Base-by-base conservation (phyloP, 2,888 invertebrate genomes). In the Celastrina argiolus region DNA sequence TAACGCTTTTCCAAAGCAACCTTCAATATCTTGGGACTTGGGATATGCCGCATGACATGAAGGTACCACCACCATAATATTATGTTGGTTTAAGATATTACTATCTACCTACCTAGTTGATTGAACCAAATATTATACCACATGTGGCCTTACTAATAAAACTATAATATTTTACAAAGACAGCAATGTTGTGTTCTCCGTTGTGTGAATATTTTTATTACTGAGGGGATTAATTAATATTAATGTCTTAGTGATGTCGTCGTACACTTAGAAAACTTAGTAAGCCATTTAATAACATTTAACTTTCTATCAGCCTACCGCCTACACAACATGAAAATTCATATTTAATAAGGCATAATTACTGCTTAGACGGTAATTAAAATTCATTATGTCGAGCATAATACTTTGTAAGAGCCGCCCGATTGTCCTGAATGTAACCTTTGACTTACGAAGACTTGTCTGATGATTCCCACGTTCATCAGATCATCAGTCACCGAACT, bases 401-500 rank as follows among this genome's bases (percentile, higher is more conserved):
- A 56, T 28, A 14, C 85, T 87, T 87, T 87, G 83, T 87, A 82
- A 77, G 69, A 67, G 70, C 85, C 87, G 85, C 79, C 73, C 74
- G 74, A 81, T 85, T 88, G 85, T 88, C 51, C 26, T 22, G 10
- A n/a, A 36, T 5, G 79, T 80, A 82, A 80, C 81, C 81, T 83
- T 83, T 80, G 76, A 79, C 82, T 80, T 74, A 86, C 87, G 85
- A 85, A 82, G 80, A 80, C 80, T 79, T 81, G 79, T 79, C 73
- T 80, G 82, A 84, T 88, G 84, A 81, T 81, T 85, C 82, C 75
- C 78, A 76, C 81, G 86, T 84, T 85, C 85, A 79, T 83, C 83
- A 80, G 83, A 82, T 84, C 88, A 88, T 88, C 88, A 87, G 81
- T 89, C 88, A 88, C 82, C 73, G 76, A 87, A 36, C 39, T 39